A percentile compares a stretch with the other conserved stretches of the same genome.
phyloP scores from a whole-genome alignment of 1,140 invertebrate genomes.

The Drosophila nannoptera region DNA sequence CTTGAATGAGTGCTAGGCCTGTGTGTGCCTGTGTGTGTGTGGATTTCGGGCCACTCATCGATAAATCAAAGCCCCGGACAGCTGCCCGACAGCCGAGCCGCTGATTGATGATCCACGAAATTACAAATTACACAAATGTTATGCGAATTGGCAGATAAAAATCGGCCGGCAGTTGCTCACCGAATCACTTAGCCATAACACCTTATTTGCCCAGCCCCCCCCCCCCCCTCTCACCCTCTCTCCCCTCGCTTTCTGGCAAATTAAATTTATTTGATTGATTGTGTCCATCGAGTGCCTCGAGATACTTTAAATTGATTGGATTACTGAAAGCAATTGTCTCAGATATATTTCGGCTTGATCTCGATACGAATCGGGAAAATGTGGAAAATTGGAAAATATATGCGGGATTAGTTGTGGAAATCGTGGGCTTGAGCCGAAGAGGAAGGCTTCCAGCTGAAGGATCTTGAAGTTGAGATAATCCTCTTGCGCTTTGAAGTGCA shows the following conservation, averaged over 20 bases:
- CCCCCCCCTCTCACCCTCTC: not conserved
- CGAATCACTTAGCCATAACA: slow-evolving; percentile 64
- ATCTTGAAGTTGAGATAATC: slow-evolving; percentile 33
- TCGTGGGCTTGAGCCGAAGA: slow-evolving; percentile 49
- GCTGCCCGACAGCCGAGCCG: slow-evolving; percentile 51
- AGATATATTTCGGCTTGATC: too few species aligned
- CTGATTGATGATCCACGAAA: slow-evolving; percentile 74
- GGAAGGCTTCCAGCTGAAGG: slow-evolving; percentile 37
- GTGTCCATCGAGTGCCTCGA: slow-evolving; percentile 12
- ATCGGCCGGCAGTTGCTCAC: slow-evolving; percentile 22
- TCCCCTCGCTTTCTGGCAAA: not conserved
- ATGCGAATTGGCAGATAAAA: slow-evolving; percentile 61
- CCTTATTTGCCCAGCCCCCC: slow-evolving; percentile 47
- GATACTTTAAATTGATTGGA: slow-evolving; percentile 1
- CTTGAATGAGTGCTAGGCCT: slow-evolving; percentile 27
- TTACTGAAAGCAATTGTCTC: too few species aligned
- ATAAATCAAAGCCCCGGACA: slow-evolving; percentile 68
- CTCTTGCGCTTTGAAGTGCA: slow-evolving; percentile 15
- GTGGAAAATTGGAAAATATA: slow-evolving; percentile 8
- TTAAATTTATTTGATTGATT: slow-evolving; percentile 61
- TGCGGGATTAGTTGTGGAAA: slow-evolving; percentile 30
- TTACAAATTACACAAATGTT: slow-evolving; percentile 75
- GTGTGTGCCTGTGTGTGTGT: not conserved
- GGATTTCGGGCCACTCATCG: slow-evolving; percentile 60
- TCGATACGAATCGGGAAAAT: too few species aligned